These are phyloP conservation scores for Diarsia rubi DNA, from an alignment of 2,888 invertebrate genomes.

Conservation along the genomic window DNA sequence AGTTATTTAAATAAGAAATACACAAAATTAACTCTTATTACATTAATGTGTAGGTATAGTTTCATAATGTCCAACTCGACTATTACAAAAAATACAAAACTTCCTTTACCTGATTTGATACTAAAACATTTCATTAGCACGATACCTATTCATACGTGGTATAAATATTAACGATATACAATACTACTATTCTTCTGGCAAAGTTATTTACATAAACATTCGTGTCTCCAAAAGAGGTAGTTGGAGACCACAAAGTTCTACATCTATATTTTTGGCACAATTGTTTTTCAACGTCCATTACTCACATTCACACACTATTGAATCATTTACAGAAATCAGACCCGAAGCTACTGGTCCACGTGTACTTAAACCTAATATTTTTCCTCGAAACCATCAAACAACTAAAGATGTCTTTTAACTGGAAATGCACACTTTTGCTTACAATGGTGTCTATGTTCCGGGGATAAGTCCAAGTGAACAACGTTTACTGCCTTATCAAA, in stretches of 20 bases:
- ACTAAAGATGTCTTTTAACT: constrained; percentile 75
- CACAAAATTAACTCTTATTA: constrained; percentile 39
- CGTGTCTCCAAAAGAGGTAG: constrained; percentile 47
- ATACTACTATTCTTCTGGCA: constrained; percentile 49
- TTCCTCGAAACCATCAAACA: constrained; percentile 71
- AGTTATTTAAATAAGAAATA: constrained; percentile 50
- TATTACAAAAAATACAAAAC: constrained; percentile 80
- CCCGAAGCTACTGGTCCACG: constrained; percentile 84
- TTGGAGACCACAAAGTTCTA: constrained; percentile 53
- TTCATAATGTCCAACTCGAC: constrained; percentile 56
- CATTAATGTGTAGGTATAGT: constrained; percentile 40
- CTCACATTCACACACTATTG: constrained; percentile 65
- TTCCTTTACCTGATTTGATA: constrained; percentile 61
- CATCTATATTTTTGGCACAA: constrained; percentile 61
- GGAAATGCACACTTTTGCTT: constrained; percentile 74
- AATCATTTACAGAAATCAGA: constrained; percentile 75
- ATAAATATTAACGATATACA: constrained; percentile 61
- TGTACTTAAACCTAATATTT: constrained; percentile 74
- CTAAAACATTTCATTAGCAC: constrained; percentile 54
- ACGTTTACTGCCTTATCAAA: constrained; percentile 86
- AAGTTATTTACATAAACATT: constrained; percentile 63
- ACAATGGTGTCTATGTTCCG: constrained; percentile 76
- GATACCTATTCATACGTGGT: constrained; percentile 54
- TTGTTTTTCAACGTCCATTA: constrained; percentile 54
- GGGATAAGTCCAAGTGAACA: constrained; percentile 83